Evolutionary conservation across 2,888 invertebrate genomes (phyloP), one percentile per base, ranked within the genome.

Genomic region (Ditylenchus weischeri): DNA sequence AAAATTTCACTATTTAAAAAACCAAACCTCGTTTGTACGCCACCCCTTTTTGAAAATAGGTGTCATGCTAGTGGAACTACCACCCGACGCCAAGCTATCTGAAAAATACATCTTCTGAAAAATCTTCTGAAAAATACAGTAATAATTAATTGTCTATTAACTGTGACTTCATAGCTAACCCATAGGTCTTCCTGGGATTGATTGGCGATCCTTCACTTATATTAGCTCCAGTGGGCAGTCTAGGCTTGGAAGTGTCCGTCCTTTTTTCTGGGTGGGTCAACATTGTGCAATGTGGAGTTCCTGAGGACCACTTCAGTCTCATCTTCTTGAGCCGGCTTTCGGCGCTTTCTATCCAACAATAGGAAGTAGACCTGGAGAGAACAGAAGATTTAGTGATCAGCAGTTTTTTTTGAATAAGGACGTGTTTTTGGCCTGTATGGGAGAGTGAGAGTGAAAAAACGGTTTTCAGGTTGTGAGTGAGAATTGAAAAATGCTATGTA

Each of bases 201-300:
- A 96, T 88, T 5, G 94, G 98, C 0, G 95, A 96, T 0, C 95
- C 96, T 84, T 95, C 95, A 81, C 93, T 93, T 72, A 96, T 93
- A 84, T 59, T 50, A 10, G 92, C 90, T 10, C 92, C 93, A 82
- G 92, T 91, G 82, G 91, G 91, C 62, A 78, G 76, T 62, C 79
- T 68, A 92, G 61, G 94, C 90, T 86, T 92, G 88, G 85, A 92
- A 91, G 92, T 92, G 84, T 96, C 96, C 66, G 95, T 90, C 71
- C 95, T 86, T 84, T n/a, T 95, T 95, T 77, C 92, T 87, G 0
- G 96, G 98, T 19, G 96, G 93, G 80, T 88, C 88, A 35, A 74
- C 72, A 38, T 71, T 75, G 57, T 73, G 74, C 35, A 74, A 61
- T 6, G 71, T 67, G 21, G 76, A 69, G 10, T 77, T 76, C 0